These are phyloP conservation scores for Tarsius wallacei DNA, from an alignment of 2,797 vertebrate species.

Conservation along the genomic window DNA sequence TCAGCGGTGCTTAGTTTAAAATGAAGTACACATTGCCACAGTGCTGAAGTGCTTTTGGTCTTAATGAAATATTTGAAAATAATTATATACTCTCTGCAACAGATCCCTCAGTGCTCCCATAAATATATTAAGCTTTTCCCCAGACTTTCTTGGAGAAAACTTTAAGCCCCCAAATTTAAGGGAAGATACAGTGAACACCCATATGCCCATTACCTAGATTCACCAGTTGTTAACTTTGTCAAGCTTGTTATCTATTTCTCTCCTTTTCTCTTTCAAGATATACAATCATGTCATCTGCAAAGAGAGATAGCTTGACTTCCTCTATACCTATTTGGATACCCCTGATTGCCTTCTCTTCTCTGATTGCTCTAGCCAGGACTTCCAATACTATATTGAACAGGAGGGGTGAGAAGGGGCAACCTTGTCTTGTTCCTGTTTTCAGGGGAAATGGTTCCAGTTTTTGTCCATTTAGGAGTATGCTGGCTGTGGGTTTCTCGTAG, in stretches of 20 bases:
- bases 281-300: no score
- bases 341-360: no score
- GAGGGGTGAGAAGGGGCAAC: no score
- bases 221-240: not conserved
- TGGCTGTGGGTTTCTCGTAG: no score
- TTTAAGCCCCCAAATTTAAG: conserved; percentile 57
- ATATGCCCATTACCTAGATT: not conserved
- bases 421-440: no score
- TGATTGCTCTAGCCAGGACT: no score
- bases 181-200: not conserved
- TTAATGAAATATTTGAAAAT: conserved; percentile 70
- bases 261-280: not conserved
- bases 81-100: not conserved
- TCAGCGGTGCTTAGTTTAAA: conserved; percentile 30
- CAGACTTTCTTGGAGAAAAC: not conserved
- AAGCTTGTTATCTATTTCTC: not conserved
- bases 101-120: not conserved
- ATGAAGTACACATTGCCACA: not conserved
- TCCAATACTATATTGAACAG: no score
- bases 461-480: no score
- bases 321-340: no score
- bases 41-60: conserved; percentile 55
- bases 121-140: not conserved
- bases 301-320: no score
- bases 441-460: no score